Conservation (phyloP, 2,797 vertebrate species). For the Esox lucius region DNA sequence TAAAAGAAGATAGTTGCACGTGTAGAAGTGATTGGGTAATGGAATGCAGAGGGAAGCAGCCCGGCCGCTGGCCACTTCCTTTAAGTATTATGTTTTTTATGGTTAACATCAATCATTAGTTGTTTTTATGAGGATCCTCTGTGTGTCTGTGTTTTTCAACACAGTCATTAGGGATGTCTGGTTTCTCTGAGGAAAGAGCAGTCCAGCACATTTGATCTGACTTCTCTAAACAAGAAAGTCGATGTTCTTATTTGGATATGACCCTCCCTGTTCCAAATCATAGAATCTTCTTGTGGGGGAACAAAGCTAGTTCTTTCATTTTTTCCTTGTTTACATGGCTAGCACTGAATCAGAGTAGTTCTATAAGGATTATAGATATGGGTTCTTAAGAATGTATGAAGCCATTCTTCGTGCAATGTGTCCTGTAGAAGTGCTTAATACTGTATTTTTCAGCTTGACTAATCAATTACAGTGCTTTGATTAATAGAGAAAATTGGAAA, state of each 20-base stretch:
- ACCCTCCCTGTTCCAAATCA: conserved; percentile 41
- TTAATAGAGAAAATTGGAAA: conserved; percentile 29
- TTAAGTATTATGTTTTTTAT: conserved; percentile 46
- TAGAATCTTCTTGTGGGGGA: conserved; percentile 65
- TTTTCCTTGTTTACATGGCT: conserved; percentile 11
- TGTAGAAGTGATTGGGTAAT: conserved; percentile 40
- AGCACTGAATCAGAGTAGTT: conserved; percentile 63
- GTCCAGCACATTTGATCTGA: conserved; percentile 40
- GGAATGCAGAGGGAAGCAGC: conserved; percentile 32
- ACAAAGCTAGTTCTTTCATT: conserved; percentile 38
- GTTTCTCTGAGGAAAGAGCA: conserved; percentile 25
- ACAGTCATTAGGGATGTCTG: conserved; percentile 58
- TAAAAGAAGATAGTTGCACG: conserved; percentile 34
- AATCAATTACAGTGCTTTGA: conserved; percentile 48
- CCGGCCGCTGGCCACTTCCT: conserved; percentile 32
- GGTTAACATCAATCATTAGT: conserved; percentile 65
- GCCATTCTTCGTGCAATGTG: conserved; percentile 54
- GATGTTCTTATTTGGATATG: conserved; percentile 43
- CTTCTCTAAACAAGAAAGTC: conserved; percentile 27
- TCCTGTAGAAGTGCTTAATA: conserved; percentile 46
- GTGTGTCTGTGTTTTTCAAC: conserved; percentile 54
- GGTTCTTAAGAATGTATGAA: conserved; percentile 66
- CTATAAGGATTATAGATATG: conserved; percentile 58
- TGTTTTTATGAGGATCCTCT: conserved; percentile 61
- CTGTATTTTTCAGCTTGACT: conserved; percentile 45